Evolutionary conservation across 2,113 vertebrate species (phyloP).

Genomic region (Asarcornis scutulata): DNA sequence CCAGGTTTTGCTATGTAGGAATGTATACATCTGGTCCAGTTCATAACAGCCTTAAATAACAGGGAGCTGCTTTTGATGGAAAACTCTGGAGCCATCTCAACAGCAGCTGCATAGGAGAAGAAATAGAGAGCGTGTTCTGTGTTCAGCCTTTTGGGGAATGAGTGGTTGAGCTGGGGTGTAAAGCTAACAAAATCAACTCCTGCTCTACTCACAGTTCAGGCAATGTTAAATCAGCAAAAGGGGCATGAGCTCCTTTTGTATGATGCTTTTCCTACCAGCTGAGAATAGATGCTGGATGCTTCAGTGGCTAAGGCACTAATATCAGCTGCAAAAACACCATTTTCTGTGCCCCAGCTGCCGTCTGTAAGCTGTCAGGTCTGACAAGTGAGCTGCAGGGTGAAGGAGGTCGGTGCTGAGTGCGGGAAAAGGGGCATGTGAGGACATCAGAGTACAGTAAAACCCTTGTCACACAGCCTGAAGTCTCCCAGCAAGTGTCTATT

Average conservation of each 20-base stretch:
- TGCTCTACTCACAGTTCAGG: background rate
- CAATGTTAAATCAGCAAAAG: background rate
- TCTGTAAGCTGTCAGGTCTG: background rate
- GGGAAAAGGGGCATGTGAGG: conserved; percentile 3
- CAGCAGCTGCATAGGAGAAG: background rate
- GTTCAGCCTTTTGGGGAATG: background rate
- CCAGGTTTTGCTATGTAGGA: background rate
- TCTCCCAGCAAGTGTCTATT: conserved; percentile 52
- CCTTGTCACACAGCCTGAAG: conserved; percentile 24
- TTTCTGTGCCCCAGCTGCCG: background rate
- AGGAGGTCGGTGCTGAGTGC: background rate
- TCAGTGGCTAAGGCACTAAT: background rate
- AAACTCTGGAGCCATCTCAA: background rate
- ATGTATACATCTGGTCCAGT: background rate
- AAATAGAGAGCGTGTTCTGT: background rate
- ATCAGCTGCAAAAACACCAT: background rate
- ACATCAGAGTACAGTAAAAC: conserved; percentile 28
- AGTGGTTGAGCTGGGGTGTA: background rate
- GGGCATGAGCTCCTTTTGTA: background rate
- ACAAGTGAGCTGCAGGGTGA: background rate
- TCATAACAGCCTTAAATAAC: background rate
- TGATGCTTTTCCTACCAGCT: background rate
- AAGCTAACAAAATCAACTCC: background rate
- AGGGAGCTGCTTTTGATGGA: background rate
- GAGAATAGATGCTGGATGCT: background rate